phyloP scores from a whole-genome alignment of 2,888 invertebrate genomes.

The Gryllus longicercus region DNA sequence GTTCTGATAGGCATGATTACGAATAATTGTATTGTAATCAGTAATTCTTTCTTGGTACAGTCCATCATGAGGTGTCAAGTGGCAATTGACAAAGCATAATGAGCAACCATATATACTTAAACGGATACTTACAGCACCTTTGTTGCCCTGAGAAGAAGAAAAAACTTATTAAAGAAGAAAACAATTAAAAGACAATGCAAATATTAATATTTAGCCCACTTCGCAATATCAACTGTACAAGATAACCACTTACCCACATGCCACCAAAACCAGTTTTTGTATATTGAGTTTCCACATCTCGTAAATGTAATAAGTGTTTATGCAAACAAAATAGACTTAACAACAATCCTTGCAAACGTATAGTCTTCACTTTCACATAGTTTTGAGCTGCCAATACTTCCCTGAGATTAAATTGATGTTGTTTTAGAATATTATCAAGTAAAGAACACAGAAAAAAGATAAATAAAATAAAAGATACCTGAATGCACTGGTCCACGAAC shows the following conservation, averaged over 20 bases:
- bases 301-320: slow-evolving; percentile 74
- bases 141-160: slow-evolving; percentile 73
- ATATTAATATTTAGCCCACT: no score
- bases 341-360: slow-evolving; percentile 79
- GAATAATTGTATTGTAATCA: slow-evolving; percentile 83
- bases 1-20: slow-evolving; percentile 71
- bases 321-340: slow-evolving; percentile 73
- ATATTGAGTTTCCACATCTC: slow-evolving; percentile 81
- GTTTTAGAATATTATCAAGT: not conserved
- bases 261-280: slow-evolving; percentile 89
- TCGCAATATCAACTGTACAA: not conserved
- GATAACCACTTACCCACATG: slow-evolving; percentile 71
- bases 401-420: slow-evolving; percentile 45
- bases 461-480: slow-evolving; percentile 42
- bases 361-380: slow-evolving; percentile 74
- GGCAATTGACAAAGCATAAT: slow-evolving; percentile 82
- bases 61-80: slow-evolving; percentile 86
- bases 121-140: slow-evolving; percentile 87
- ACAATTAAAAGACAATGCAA: not conserved
- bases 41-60: slow-evolving; percentile 77
- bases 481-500: slow-evolving; percentile 77
- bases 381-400: slow-evolving; percentile 64
- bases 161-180: slow-evolving; percentile 24
- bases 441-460: not conserved
- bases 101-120: slow-evolving; percentile 86